These are phyloP conservation scores for Triops cancriformis DNA, from an alignment of 1,140 invertebrate species.

Conservation along the genomic window DNA sequence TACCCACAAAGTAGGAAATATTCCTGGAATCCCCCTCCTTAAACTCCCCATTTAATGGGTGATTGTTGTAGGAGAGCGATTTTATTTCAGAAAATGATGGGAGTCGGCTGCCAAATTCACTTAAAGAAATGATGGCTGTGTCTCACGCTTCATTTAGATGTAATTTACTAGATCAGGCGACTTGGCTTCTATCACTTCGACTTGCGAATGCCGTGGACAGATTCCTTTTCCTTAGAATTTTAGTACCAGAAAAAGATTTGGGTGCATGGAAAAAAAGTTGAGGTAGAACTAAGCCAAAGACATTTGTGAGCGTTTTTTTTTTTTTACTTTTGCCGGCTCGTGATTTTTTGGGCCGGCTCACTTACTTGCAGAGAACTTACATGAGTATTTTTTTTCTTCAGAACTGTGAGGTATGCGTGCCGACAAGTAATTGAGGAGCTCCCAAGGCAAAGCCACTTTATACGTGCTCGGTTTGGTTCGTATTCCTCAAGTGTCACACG, in stretches of 20 bases:
- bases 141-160: not conserved
- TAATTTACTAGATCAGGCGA: not conserved
- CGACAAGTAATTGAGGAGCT: conserved; percentile 2
- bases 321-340: not conserved
- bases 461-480: not conserved
- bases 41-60: not conserved
- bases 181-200: not conserved
- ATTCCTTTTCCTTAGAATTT: not conserved
- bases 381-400: not conserved
- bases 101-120: not conserved
- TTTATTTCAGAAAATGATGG: conserved; percentile 14
- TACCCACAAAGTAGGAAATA: not conserved
- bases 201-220: not conserved
- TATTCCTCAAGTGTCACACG: conserved; percentile 13
- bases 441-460: not conserved
- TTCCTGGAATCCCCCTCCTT: not conserved
- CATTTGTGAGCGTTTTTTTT: not conserved
- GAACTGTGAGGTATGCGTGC: not conserved
- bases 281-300: not conserved
- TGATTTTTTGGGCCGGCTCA: not conserved
- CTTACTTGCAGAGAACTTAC: not conserved
- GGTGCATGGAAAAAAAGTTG: not conserved
- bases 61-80: not conserved
- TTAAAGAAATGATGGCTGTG: not conserved
- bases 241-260: not conserved